phyloP scores from a whole-genome alignment of 2,113 vertebrate species.

The Zosterops japonicus region DNA sequence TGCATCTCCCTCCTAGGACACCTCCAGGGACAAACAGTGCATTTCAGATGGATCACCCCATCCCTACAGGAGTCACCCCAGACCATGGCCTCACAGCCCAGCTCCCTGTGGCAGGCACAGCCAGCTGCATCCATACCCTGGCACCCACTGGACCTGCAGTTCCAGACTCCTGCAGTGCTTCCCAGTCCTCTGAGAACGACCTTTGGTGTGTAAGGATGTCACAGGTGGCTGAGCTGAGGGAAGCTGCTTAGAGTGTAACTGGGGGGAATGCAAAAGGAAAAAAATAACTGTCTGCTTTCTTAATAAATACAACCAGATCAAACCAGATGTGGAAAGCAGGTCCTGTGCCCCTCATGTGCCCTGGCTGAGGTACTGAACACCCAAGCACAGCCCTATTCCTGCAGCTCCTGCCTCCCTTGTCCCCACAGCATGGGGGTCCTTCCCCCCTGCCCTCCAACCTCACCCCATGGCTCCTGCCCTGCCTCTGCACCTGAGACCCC shows the following conservation, averaged over 20 bases:
- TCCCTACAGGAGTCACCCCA: background rate
- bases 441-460: background rate
- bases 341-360: background rate
- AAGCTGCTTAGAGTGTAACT: background rate
- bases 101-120: background rate
- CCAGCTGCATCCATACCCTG: background rate
- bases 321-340: background rate
- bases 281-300: background rate
- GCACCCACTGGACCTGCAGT: background rate
- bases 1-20: background rate
- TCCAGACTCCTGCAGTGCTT: fast-evolving
- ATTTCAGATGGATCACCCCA: background rate
- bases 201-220: background rate
- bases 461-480: background rate
- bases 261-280: background rate
- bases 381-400: background rate
- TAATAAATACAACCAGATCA: background rate
- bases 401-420: background rate
- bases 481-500: background rate
- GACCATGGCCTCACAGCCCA: background rate
- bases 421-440: background rate
- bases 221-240: background rate
- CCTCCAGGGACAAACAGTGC: fast-evolving
- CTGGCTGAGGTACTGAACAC: background rate
- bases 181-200: background rate